phyloP scores from a whole-genome alignment of 2,888 invertebrate genomes.

The Polydesmus complanatus region DNA sequence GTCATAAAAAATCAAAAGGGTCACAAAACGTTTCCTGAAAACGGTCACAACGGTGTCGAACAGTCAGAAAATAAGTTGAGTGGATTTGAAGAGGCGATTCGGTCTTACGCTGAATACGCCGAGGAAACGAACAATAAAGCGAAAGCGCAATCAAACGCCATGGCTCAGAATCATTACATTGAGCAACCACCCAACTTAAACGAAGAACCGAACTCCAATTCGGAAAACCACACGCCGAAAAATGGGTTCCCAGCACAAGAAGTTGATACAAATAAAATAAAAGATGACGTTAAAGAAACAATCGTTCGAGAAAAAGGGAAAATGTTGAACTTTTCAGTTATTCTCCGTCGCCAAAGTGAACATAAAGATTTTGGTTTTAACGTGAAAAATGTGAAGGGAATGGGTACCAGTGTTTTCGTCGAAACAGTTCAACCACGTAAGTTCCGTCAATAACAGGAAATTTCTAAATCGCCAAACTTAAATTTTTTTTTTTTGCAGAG shows the following conservation, averaged over 20 bases:
- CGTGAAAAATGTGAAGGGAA: constrained; percentile 10
- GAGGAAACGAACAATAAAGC: constrained; percentile 23
- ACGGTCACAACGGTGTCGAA: too few relatives aligned
- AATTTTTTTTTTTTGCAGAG: background rate
- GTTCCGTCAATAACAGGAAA: constrained; percentile 16
- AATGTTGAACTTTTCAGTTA: background rate
- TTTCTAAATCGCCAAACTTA: too few relatives aligned
- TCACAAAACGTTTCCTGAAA: background rate
- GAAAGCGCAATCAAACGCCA: background rate
- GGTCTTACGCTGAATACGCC: constrained; percentile 57
- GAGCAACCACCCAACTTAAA: too few relatives aligned
- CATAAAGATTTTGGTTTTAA: constrained; percentile 19
- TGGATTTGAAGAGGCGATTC: constrained; percentile 74
- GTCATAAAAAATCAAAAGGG: background rate
- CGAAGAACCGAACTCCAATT: background rate
- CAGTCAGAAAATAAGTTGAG: constrained; percentile 26
- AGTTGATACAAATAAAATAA: background rate
- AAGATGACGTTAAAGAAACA: background rate
- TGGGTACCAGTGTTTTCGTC: constrained; percentile 16
- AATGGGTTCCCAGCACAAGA: background rate
- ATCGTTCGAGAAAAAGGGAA: background rate
- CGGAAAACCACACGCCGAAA: background rate
- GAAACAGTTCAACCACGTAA: constrained; percentile 16
- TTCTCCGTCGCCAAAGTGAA: constrained; percentile 10
- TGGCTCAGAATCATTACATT: background rate